A percentile compares a stretch with the other conserved stretches of the same genome.
Conservation (phyloP, 2,113 vertebrate genomes). For the Toxotes jaculatrix region DNA sequence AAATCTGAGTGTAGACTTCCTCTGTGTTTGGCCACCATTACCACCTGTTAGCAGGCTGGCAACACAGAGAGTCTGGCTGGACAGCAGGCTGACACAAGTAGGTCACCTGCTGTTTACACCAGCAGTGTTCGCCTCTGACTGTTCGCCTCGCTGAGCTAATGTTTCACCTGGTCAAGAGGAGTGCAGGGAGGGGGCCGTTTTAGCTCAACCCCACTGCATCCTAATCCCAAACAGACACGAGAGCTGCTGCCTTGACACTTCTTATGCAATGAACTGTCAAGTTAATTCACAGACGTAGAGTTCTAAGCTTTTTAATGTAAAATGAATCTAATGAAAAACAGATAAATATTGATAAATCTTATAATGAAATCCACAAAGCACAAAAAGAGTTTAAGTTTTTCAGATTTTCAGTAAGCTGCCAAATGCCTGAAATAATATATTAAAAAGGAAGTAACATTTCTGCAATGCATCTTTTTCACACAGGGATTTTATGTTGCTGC, state of each 20-base stretch:
- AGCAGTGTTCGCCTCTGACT: constrained; percentile 22
- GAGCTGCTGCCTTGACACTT: background rate
- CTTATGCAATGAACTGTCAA: background rate
- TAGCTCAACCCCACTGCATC: constrained; percentile 3
- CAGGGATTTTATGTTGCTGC: constrained; percentile 12
- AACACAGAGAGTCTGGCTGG: constrained; percentile 18
- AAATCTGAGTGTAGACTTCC: constrained; percentile 13
- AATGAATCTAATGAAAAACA: background rate
- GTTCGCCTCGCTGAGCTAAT: constrained; percentile 55
- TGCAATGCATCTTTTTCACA: constrained; percentile 26
- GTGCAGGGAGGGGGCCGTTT: background rate
- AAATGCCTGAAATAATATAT: background rate
- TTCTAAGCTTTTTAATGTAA: background rate
- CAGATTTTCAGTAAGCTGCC: background rate
- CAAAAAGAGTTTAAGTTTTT: background rate
- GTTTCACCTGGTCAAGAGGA: constrained; percentile 67
- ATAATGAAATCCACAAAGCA: background rate
- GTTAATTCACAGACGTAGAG: background rate
- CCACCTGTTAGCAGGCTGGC: constrained; percentile 39
- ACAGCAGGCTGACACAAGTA: constrained; percentile 49
- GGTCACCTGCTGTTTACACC: constrained; percentile 75
- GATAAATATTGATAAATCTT: background rate
- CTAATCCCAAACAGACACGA: background rate
- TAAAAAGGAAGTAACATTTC: background rate
- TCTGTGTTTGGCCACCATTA: background rate